These are phyloP conservation scores for Echiichthys vipera DNA, from an alignment of 2,797 vertebrate species.

Conservation along the genomic window DNA sequence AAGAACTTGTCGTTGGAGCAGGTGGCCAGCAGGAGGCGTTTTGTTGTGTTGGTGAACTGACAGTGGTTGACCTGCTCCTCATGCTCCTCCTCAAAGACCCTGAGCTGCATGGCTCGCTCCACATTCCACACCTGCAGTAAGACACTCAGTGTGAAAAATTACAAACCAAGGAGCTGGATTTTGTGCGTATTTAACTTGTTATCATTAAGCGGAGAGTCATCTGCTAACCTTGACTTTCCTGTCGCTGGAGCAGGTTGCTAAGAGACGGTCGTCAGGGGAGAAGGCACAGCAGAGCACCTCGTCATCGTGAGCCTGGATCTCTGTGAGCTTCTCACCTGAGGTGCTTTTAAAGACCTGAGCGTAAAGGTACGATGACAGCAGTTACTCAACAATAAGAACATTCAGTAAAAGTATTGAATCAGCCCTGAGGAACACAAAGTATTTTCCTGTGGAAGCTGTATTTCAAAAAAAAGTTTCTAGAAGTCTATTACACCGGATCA, in stretches of 20 bases:
- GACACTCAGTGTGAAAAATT: background rate
- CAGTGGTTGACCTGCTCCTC: constrained; percentile 94
- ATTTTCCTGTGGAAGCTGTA: background rate
- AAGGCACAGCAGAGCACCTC: constrained; percentile 95
- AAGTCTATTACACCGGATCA: background rate
- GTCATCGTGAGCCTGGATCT: constrained; percentile 92
- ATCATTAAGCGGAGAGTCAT: no score
- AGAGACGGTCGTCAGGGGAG: constrained; percentile 89
- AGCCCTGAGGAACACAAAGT: background rate
- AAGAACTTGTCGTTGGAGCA: constrained; percentile 89
- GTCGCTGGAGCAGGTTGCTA: constrained; percentile 95
- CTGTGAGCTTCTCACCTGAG: constrained; percentile 92
- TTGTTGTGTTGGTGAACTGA: constrained; percentile 88
- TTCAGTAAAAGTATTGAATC: background rate
- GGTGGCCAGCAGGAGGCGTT: constrained; percentile 89
- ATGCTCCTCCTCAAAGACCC: constrained; percentile 90
- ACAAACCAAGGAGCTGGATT: background rate
- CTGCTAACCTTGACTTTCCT: constrained; percentile 91
- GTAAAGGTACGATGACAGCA: background rate
- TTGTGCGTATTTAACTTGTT: background rate
- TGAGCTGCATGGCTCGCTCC: constrained; percentile 81
- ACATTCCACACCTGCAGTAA: constrained; percentile 90
- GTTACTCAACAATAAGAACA: background rate
- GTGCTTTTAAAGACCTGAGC: constrained; percentile 92
- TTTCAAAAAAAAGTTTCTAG: background rate